phyloP scores from a whole-genome alignment of 2,113 vertebrate species.

The Cavia aperea region DNA sequence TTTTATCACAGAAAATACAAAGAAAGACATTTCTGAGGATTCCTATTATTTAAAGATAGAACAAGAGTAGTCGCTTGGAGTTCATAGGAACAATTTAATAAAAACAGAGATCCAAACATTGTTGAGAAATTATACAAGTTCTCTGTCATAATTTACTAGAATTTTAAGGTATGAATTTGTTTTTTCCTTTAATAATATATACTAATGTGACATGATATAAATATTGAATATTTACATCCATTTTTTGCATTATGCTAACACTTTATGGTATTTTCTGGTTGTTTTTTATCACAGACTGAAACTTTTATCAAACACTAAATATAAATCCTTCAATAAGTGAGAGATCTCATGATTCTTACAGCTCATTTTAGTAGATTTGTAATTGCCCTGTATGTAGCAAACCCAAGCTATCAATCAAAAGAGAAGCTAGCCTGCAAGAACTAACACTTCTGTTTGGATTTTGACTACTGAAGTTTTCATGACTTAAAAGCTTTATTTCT shows the following conservation, averaged over 20 bases:
- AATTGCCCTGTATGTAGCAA: neutral
- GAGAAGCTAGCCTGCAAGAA: neutral
- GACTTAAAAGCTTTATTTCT: neutral
- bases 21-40: neutral
- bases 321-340: neutral
- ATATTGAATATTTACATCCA: neutral
- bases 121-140: neutral
- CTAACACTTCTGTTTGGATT: neutral
- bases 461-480: neutral
- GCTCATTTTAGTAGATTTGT: neutral
- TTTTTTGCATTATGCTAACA: neutral
- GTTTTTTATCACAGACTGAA: neutral
- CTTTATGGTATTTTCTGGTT: neutral
- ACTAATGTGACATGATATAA: neutral
- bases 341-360: neutral
- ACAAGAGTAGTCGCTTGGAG: neutral
- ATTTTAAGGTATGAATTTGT: neutral
- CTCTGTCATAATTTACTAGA: neutral
- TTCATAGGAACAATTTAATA: constrained; percentile 3
- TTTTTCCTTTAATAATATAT: neutral
- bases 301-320: constrained; percentile 1
- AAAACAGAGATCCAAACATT: neutral
- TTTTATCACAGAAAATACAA: constrained; percentile 44
- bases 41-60: constrained; percentile 45
- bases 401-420: neutral